Evolutionary conservation across 2,888 invertebrate genomes (phyloP), one percentile per base, ranked within the genome.

Genomic region (Ophion ellenae): DNA sequence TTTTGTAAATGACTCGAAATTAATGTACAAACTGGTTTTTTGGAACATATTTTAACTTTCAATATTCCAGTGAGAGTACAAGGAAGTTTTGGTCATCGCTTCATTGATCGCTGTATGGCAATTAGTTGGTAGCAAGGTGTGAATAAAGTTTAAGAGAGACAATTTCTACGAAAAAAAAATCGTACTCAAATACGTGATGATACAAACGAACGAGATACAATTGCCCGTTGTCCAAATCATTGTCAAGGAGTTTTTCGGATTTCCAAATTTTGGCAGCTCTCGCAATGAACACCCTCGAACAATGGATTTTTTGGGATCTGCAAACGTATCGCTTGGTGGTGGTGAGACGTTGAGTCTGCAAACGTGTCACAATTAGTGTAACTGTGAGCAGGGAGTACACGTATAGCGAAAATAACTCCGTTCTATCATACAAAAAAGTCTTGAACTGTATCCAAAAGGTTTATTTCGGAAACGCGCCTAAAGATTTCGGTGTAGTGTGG

Each of bases 321-420:
- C 20, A 7, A 70, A 61, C 63, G 61, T 63, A 47, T 36, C 9
- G 7, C 11, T 14, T 11, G 14, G 47, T 0, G 20, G 69, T 32
- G 24, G 45, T 63, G 70, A 69, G 75, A 69, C 81, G 28, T 76
- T 0, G 66, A 70, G 70, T 73, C 66, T 82, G 57, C 64, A 45
- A 63, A 40, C 14, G 5, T 28, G 57, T n/a, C 66, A 66, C 66
- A 57, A 82, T 77, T 77, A 71, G 45, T 77, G 53, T 64, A 71
- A n/a, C 82, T 76, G 11, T 47, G 66, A 28, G 36, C 11, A 45
- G n/a, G 53, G 11, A 14, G 14, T 14, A 2, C 36, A 36, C 36
- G 36, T 5, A 36, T 36, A 53, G 11, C 53, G 14, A 11, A 11
- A 53, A 47, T 14, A 47, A 47, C 10, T 14, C 10, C 47, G 9